Percentiles rank a stretch among this genome's conserved stretches.
These are phyloP conservation scores for Serrognathus titanus DNA, from an alignment of 2,888 invertebrate genomes.

Conservation along the genomic window DNA sequence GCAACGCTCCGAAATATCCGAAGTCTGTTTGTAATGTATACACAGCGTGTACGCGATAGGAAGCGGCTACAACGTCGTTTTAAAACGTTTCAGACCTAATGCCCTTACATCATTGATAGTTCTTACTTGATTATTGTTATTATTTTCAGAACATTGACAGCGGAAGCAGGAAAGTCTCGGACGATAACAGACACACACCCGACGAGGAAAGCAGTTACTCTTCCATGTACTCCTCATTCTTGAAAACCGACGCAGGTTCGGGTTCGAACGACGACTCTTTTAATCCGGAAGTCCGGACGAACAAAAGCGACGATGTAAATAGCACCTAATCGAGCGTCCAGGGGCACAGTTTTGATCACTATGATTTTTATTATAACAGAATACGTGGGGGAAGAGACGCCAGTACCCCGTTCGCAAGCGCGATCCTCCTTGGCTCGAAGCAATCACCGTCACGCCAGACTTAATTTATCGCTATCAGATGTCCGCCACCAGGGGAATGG, in stretches of 20 bases:
- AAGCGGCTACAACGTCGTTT: too few relatives aligned
- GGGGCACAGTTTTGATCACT: neutral
- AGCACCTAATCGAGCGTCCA: neutral
- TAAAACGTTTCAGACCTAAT: too few relatives aligned
- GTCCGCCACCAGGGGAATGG: constrained; percentile 50
- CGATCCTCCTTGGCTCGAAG: constrained; percentile 66
- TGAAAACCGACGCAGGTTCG: constrained; percentile 60
- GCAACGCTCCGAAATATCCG: too few relatives aligned
- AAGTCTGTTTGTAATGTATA: too few relatives aligned
- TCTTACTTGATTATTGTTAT: too few relatives aligned
- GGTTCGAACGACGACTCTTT: constrained; percentile 46
- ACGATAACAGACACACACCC: constrained; percentile 40
- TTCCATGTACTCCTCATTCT: constrained; percentile 68
- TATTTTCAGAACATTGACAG: constrained; percentile 14
- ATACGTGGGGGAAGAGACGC: constrained; percentile 48
- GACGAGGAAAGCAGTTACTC: constrained; percentile 68
- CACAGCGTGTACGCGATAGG: too few relatives aligned
- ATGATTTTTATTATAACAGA: constrained; percentile 25
- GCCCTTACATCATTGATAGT: too few relatives aligned
- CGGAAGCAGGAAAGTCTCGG: constrained; percentile 26
- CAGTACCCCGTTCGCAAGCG: constrained; percentile 47
- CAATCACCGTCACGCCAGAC: constrained; percentile 63
- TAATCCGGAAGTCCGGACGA: constrained; percentile 34
- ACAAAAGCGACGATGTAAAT: constrained; percentile 38
- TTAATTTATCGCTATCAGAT: constrained; percentile 70